These are phyloP conservation scores for Brachirus orientalis DNA, from an alignment of 2,113 vertebrate species.

Conservation along the genomic window DNA sequence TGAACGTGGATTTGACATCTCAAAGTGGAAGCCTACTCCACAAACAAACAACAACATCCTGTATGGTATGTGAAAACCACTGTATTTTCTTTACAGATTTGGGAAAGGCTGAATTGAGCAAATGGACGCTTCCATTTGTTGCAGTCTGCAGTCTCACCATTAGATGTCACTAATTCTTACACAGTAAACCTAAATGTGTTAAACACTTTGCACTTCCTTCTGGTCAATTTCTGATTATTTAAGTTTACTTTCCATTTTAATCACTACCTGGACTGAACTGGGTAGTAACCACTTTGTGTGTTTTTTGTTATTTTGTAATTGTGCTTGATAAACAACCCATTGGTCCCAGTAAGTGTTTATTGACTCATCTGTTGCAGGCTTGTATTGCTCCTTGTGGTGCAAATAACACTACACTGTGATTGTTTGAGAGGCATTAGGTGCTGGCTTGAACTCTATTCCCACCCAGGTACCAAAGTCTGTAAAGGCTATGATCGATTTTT, in stretches of 20 bases:
- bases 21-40: too few relatives aligned
- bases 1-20: too few relatives aligned
- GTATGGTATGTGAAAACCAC: too few relatives aligned
- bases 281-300: constrained; percentile 37
- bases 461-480: constrained; percentile 50
- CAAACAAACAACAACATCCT: too few relatives aligned
- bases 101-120: too few relatives aligned
- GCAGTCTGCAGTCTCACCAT: too few relatives aligned
- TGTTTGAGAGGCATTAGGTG: constrained; percentile 41
- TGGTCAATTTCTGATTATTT: constrained; percentile 28
- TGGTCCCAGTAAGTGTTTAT: constrained; percentile 66
- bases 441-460: constrained; percentile 41
- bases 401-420: constrained; percentile 21
- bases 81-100: too few relatives aligned
- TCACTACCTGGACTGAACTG: constrained; percentile 44
- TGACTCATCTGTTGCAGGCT: constrained; percentile 58
- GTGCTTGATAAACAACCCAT: constrained; percentile 64
- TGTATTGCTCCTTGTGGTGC: constrained; percentile 29
- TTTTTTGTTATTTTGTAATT: constrained; percentile 54
- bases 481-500: constrained; percentile 62
- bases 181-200: too few relatives aligned
- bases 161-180: too few relatives aligned
- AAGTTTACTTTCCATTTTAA: constrained; percentile 38
- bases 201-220: too few relatives aligned
- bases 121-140: too few relatives aligned